These are phyloP conservation scores for Mamestra configurata DNA, from an alignment of 1,140 invertebrate species.

Conservation along the genomic window DNA sequence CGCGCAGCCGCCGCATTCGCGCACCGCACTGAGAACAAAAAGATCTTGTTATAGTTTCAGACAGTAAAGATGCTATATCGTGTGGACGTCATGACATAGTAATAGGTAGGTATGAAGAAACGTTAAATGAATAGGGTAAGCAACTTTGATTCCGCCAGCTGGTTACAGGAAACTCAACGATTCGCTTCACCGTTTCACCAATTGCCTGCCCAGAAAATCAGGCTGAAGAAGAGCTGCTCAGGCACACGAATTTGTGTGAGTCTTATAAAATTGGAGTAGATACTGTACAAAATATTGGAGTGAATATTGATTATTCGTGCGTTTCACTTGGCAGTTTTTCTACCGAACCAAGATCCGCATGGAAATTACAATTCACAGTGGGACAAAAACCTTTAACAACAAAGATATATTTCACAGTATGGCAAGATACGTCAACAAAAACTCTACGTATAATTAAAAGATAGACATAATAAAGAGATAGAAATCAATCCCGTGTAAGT, in stretches of 20 bases:
- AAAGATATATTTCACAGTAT: neutral
- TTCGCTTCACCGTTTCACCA: too few relatives aligned
- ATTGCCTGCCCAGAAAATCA: too few relatives aligned
- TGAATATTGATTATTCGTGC: too few relatives aligned
- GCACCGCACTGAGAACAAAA: conserved; percentile 69
- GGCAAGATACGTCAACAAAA: neutral
- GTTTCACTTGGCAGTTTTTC: neutral
- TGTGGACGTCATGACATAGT: too few relatives aligned
- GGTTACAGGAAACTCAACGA: too few relatives aligned
- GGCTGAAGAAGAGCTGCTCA: too few relatives aligned
- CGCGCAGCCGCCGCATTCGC: conserved; percentile 73
- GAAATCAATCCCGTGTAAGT: neutral
- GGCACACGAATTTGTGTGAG: too few relatives aligned
- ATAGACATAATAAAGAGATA: conserved; percentile 5
- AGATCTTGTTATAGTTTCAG: neutral
- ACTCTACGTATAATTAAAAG: conserved; percentile 4
- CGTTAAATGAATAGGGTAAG: too few relatives aligned
- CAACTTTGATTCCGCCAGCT: too few relatives aligned
- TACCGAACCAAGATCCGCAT: neutral
- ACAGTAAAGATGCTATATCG: neutral
- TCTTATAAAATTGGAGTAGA: too few relatives aligned
- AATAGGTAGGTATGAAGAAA: neutral
- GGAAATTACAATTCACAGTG: conserved; percentile 12
- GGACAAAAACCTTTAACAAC: neutral
- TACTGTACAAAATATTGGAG: too few relatives aligned